phyloP scores from a whole-genome alignment of 2,113 vertebrate genomes.

The Chrysemys picta region DNA sequence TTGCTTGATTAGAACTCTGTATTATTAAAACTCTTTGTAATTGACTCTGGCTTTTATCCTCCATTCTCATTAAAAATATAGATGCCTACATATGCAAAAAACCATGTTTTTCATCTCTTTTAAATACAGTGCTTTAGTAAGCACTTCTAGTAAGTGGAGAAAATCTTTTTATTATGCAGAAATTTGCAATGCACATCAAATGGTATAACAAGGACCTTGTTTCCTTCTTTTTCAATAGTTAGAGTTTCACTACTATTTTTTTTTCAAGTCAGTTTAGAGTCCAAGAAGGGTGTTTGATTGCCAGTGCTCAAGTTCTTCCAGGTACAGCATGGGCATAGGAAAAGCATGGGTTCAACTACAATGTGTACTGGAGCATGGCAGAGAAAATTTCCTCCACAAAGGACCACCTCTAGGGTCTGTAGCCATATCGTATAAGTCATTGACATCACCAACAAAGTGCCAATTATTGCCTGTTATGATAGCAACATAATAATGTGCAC shows the following conservation, averaged over 20 bases:
- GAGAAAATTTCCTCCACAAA: background rate
- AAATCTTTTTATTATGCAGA: background rate
- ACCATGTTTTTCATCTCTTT: background rate
- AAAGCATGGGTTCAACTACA: background rate
- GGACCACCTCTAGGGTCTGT: accelerated
- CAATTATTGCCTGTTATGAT: background rate
- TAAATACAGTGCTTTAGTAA: background rate
- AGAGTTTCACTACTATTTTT: background rate
- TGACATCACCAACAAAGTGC: background rate
- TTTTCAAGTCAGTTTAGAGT: background rate
- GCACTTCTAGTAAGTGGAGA: background rate
- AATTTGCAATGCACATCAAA: background rate
- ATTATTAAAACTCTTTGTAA: background rate
- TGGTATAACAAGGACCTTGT: background rate
- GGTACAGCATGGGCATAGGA: background rate
- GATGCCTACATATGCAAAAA: background rate
- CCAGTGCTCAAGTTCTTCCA: background rate
- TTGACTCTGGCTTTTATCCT: background rate
- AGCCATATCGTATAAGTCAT: background rate
- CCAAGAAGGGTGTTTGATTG: accelerated
- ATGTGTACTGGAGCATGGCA: background rate
- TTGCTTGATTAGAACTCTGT: background rate
- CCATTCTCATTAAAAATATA: background rate
- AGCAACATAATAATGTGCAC: background rate
- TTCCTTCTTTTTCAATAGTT: background rate